These are phyloP conservation scores for Camarhynchus parvulus DNA, from an alignment of 2,113 vertebrate genomes.

Conservation along the genomic window DNA sequence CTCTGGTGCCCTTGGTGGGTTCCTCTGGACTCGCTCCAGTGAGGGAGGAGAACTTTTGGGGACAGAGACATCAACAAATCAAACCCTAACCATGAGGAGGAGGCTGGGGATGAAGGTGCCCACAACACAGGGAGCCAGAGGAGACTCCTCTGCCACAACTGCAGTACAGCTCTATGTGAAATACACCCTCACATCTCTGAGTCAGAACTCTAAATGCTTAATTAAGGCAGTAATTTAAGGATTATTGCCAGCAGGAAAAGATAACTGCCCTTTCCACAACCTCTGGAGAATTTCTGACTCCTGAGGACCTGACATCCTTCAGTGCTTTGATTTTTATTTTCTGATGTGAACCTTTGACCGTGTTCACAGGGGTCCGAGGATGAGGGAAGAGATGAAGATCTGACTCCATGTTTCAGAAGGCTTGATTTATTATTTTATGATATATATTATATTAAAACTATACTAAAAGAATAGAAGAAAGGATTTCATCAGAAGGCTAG, in stretches of 20 bases:
- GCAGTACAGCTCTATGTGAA: neutral
- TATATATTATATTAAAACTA: no score
- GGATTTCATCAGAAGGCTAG: no score
- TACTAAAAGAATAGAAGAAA: no score
- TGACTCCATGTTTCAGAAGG: no score
- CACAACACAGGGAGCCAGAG: neutral
- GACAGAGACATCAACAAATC: neutral
- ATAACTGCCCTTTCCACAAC: neutral
- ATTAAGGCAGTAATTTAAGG: neutral
- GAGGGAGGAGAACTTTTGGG: neutral
- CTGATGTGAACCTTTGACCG: neutral
- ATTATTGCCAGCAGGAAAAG: neutral
- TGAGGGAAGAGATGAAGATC: no score
- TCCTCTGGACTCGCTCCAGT: rapidly evolving
- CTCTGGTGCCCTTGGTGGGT: neutral
- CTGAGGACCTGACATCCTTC: neutral
- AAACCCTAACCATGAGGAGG: neutral
- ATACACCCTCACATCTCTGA: neutral
- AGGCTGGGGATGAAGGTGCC: neutral
- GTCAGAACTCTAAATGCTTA: neutral
- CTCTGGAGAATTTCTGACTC: neutral
- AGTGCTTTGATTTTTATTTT: neutral
- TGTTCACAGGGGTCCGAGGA: no score
- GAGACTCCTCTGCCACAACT: neutral
- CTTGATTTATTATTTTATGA: no score